Conservation (phyloP, 1,140 invertebrate species). For the Procambarus clarkii region DNA sequence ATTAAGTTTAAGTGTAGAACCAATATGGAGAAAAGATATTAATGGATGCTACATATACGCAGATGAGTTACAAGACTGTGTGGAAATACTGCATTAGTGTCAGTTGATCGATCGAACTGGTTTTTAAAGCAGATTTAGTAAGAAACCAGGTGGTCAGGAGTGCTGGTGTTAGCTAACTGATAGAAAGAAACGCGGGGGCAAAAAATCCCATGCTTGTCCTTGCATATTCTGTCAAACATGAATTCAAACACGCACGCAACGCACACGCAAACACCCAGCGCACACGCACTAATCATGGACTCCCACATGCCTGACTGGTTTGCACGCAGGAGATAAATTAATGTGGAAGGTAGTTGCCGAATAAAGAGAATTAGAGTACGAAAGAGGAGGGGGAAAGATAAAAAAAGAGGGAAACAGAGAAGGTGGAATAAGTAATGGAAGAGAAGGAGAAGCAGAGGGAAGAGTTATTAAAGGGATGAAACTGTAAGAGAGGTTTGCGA, state of each 20-base stretch:
- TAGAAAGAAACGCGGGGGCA: too few species aligned
- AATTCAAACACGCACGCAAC: background rate
- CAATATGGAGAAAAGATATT: too few species aligned
- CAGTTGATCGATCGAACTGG: too few species aligned
- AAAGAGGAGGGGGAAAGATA: background rate
- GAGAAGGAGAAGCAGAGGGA: background rate
- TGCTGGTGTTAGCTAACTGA: too few species aligned
- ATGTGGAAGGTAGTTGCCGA: slow-evolving; percentile 37
- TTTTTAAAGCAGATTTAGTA: too few species aligned
- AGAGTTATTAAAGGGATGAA: slow-evolving; percentile 2
- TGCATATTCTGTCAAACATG: background rate
- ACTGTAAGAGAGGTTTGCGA: background rate
- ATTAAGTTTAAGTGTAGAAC: too few species aligned
- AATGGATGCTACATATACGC: too few species aligned
- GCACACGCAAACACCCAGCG: background rate
- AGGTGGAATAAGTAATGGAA: background rate
- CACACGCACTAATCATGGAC: slow-evolving; percentile 5
- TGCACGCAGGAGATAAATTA: slow-evolving; percentile 17
- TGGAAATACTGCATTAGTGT: too few species aligned
- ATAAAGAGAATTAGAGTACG: slow-evolving; percentile 32
- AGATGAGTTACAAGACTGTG: too few species aligned
- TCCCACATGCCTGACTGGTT: slow-evolving; percentile 24
- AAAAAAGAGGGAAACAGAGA: background rate
- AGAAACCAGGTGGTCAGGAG: too few species aligned
- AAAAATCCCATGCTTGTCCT: too few species aligned